A percentile compares a stretch with the other conserved stretches of the same genome.
These are phyloP conservation scores for Uloborus plumipes DNA, from an alignment of 2,888 invertebrate species.

Conservation along the genomic window DNA sequence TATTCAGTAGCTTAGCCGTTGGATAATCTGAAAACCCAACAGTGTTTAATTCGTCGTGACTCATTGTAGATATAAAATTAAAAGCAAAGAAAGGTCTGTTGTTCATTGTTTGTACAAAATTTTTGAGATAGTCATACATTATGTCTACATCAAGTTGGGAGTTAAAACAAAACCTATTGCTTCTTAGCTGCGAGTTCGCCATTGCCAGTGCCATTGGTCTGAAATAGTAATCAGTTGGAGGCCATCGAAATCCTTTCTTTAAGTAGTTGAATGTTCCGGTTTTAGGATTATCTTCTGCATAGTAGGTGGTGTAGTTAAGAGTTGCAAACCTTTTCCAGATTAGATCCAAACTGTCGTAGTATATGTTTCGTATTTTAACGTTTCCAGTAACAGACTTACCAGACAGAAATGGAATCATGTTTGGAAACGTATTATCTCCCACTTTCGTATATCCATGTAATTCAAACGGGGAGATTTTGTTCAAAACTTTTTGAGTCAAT, in stretches of 20 bases:
- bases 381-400: slow-evolving; percentile 64
- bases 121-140: slow-evolving; percentile 30
- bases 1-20: slow-evolving; percentile 74
- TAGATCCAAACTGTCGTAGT: slow-evolving; percentile 68
- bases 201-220: slow-evolving; percentile 69
- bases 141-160: slow-evolving; percentile 24
- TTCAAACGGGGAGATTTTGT: slow-evolving; percentile 79
- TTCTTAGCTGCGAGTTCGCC: slow-evolving; percentile 66
- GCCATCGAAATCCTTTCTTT: slow-evolving; percentile 69
- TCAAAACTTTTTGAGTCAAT: slow-evolving; percentile 78
- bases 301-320: slow-evolving; percentile 69
- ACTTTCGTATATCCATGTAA: slow-evolving; percentile 80
- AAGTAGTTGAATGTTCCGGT: slow-evolving; percentile 70
- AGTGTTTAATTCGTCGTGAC: slow-evolving; percentile 70
- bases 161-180: slow-evolving; percentile 18
- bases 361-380: slow-evolving; percentile 29
- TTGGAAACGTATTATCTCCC: slow-evolving; percentile 72
- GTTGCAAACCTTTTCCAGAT: slow-evolving; percentile 70
- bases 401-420: slow-evolving; percentile 69
- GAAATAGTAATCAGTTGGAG: slow-evolving; percentile 70
- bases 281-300: slow-evolving; percentile 69
- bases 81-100: slow-evolving; percentile 68
- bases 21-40: slow-evolving; percentile 69
- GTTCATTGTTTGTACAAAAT: slow-evolving; percentile 28
- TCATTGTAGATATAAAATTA: slow-evolving; percentile 69